Conservation (phyloP, 2,113 vertebrate genomes). For the Solea solea region DNA sequence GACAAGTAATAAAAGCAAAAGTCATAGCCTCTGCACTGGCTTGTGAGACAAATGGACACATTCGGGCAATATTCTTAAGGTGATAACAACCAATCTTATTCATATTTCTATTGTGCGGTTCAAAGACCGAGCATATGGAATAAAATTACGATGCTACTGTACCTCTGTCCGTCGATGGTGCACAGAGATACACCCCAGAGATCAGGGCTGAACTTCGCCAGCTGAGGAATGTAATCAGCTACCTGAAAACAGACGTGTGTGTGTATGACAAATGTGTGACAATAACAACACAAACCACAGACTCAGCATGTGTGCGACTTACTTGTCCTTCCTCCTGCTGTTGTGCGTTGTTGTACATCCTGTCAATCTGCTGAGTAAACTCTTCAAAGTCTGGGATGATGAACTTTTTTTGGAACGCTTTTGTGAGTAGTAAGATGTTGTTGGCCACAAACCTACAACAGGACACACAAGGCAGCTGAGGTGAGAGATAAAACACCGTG, state of each 20-base stretch:
- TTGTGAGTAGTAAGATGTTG: conserved; percentile 89
- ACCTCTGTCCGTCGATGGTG: conserved; percentile 76
- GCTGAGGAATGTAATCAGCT: conserved; percentile 90
- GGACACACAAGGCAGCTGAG: neutral
- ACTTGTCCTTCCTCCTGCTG: conserved; percentile 83
- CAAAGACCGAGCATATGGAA: no score
- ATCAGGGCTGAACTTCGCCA: conserved; percentile 89
- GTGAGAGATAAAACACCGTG: neutral
- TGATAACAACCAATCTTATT: no score
- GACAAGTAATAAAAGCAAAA: no score
- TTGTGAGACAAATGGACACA: no score
- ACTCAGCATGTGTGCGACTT: conserved; percentile 27
- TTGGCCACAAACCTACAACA: conserved; percentile 84
- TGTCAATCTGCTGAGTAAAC: conserved; percentile 83
- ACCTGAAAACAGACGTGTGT: conserved; percentile 75
- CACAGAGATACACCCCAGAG: conserved; percentile 82
- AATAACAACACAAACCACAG: neutral
- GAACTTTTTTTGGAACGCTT: conserved; percentile 89
- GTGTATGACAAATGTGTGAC: neutral
- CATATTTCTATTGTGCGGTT: no score
- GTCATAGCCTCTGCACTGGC: no score
- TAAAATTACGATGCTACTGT: neutral
- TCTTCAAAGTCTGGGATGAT: conserved; percentile 89
- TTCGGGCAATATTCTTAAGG: no score
- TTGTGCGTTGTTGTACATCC: conserved; percentile 81